phyloP scores from a whole-genome alignment of 1,140 invertebrate genomes.

The Arion vulgaris region DNA sequence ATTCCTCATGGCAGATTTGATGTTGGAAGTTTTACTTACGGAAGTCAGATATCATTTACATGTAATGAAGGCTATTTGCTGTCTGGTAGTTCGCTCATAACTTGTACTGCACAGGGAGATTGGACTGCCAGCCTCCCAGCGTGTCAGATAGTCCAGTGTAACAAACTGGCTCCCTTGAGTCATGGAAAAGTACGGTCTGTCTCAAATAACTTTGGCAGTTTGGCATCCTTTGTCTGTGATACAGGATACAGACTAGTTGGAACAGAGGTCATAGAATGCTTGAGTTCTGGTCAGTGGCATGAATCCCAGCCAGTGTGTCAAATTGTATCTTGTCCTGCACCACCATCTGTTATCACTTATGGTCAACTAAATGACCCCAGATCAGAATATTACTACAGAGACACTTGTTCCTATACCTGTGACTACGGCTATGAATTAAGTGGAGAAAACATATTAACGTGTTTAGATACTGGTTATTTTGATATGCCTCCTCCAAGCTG shows the following conservation, averaged over 20 bases:
- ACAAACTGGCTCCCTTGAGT: slow-evolving; percentile 37
- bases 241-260: slow-evolving; percentile 79
- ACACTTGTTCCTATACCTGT: slow-evolving; percentile 49
- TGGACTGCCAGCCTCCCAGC: slow-evolving; percentile 80
- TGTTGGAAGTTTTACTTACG: slow-evolving; percentile 50
- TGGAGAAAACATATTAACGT: slow-evolving; percentile 56
- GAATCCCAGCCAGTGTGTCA: slow-evolving; percentile 86
- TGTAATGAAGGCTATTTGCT: slow-evolving; percentile 58
- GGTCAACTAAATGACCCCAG: slow-evolving; percentile 71
- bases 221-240: slow-evolving; percentile 73
- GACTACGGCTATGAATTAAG: slow-evolving; percentile 64
- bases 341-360: slow-evolving; percentile 35
- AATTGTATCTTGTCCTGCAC: slow-evolving; percentile 62
- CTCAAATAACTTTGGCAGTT: slow-evolving; percentile 50
- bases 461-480: slow-evolving; percentile 56
- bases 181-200: slow-evolving; percentile 41
- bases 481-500: slow-evolving; percentile 61
- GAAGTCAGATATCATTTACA: slow-evolving; percentile 49
- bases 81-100: slow-evolving; percentile 23
- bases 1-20: slow-evolving; percentile 49
- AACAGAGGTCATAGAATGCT: slow-evolving; percentile 40
- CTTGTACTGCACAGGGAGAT: slow-evolving; percentile 77
- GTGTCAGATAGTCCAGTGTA: slow-evolving; percentile 51
- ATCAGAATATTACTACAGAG: slow-evolving; percentile 19
- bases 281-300: slow-evolving; percentile 78